A percentile compares a stretch with the other conserved stretches of the same genome.
Evolutionary conservation across 2,888 invertebrate genomes (phyloP).

Genomic region (Brachypalpus laphriformis): DNA sequence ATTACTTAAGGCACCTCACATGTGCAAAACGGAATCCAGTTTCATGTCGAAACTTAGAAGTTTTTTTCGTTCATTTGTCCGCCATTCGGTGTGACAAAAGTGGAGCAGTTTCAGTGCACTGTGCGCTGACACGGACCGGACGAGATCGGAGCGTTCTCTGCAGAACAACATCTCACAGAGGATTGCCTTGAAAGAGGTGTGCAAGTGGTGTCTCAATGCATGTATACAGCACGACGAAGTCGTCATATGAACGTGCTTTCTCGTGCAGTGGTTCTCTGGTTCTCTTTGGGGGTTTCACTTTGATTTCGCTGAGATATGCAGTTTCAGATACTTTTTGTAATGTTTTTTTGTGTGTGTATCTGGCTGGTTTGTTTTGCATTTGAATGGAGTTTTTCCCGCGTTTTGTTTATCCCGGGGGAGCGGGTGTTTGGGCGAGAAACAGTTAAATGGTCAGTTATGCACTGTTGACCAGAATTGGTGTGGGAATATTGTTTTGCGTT

Average conservation of each 20-base stretch:
- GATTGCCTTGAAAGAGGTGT: slow-evolving; percentile 63
- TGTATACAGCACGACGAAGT: neutral
- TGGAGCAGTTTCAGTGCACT: slow-evolving; percentile 42
- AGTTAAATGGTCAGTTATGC: slow-evolving; percentile 27
- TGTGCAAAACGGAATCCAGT: slow-evolving; percentile 50
- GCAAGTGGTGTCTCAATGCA: slow-evolving; percentile 27
- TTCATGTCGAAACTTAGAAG: slow-evolving; percentile 48
- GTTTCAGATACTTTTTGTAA: slow-evolving; percentile 38
- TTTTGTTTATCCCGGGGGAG: neutral
- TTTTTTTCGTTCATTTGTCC: neutral
- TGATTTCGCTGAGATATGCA: slow-evolving; percentile 47
- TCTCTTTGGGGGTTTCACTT: slow-evolving; percentile 41
- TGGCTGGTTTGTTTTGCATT: slow-evolving; percentile 17
- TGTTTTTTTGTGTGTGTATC: neutral
- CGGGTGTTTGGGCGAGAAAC: neutral
- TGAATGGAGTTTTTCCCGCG: slow-evolving; percentile 10
- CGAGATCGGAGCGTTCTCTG: slow-evolving; percentile 31
- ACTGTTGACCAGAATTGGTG: neutral
- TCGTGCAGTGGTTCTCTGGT: slow-evolving; percentile 23
- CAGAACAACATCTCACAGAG: slow-evolving; percentile 35
- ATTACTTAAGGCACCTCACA: slow-evolving; percentile 38
- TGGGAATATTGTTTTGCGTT: slow-evolving; percentile 11
- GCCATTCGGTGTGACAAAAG: slow-evolving; percentile 32
- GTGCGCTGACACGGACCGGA: slow-evolving; percentile 20
- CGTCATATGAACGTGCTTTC: slow-evolving; percentile 26